Base-by-base conservation (phyloP, 1,140 invertebrate genomes). In the Tetramorium alpestre region DNA sequence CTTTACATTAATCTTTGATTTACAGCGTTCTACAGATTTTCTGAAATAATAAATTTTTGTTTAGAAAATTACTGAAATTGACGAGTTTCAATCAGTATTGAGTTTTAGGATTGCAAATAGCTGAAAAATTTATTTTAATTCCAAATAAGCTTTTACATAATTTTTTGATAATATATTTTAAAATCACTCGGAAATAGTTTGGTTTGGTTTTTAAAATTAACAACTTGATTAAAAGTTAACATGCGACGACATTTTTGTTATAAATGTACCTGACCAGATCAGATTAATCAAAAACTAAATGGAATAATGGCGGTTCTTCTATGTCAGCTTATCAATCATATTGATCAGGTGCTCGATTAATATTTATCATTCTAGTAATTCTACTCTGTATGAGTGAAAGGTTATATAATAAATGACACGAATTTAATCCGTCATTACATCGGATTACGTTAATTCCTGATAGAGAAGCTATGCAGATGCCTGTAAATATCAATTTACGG, bases 341-440 rank as follows among this genome's bases (percentile, higher is more conserved):
- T 82, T 82, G 72, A 72, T 58, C 33, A n/a, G 11, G 4, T 25
- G 7, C 16, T 49, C 28, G 25, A 72, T 82, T 8, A 44, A 82
- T 81, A 81, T 11, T 41, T n/a, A 49, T 56, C 22, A 67, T 70
- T 0, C 38, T 49, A 82, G 56, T 70, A 70, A 81, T 70, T 82
- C 72, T 47, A 82, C 10, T 44, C 13, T 44, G 7, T 33, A 6
- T 44, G 16, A 81, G 13, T 49, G 65, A 81, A 81, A 41, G 22
- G 25, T 16, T 56, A 5, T 82, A 16, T 81, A 81, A 81, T 44
- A 82, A 72, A 56, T 72, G 13, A 72, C 38, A 72, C 18, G 22
- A 58, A 72, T 82, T 81, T 82, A 82, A 82, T 82, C 65, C 78
- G 22, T n/a, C 38, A 72, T 72, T 38, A 33, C 22, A 70, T 72